Evolutionary conservation across 1,140 invertebrate species (phyloP), one percentile per base, ranked within the genome.

Genomic region (Aethina tumida): DNA sequence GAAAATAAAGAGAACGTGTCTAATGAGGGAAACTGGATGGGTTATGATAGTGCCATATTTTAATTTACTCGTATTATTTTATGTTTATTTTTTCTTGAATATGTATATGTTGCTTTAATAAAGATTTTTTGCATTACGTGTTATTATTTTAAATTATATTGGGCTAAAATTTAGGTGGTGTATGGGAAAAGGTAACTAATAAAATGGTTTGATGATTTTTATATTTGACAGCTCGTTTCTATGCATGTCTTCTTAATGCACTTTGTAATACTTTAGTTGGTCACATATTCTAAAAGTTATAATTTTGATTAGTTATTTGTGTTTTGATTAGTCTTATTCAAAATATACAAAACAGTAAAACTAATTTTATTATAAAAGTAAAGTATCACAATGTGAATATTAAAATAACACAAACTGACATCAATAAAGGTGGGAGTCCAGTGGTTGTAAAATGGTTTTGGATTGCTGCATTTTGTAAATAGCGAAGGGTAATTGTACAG

Each of bases 11-110:
- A 52, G 37, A 45, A 48, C 30, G 14, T 26, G 9, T 8, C 10
- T 30, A 36, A 50, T 47, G 54, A 55, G 35, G 60, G 60, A 31
- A 50, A 56, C 44, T 62, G 59, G 56, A 53, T 58, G 53, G 56
- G 56, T 41, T 61, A 49, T 37, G 53, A 60, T 32, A 29, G 20
- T 9, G 54, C 55, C n/a, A 58, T 52, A 41, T 59, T 59, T 50
- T 59, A 47, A 53, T 33, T 35, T 42, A 33, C 39, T 17, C 22
- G 29, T 9, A 26, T 10, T 20, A 14, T 30, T 44, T 15, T 44
- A 29, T 35, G 22, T 41, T 47, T 35, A 17, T 37, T 42, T 21
- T 20, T 43, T 36, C 17, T 27, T 15, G 24, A 33, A 38, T 28
- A 43, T 26, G 10, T 42, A 18, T 42, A 9, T 30, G 20, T 30